Base-by-base conservation (phyloP, 2,888 invertebrate genomes). In the Acrobasis consociella region DNA sequence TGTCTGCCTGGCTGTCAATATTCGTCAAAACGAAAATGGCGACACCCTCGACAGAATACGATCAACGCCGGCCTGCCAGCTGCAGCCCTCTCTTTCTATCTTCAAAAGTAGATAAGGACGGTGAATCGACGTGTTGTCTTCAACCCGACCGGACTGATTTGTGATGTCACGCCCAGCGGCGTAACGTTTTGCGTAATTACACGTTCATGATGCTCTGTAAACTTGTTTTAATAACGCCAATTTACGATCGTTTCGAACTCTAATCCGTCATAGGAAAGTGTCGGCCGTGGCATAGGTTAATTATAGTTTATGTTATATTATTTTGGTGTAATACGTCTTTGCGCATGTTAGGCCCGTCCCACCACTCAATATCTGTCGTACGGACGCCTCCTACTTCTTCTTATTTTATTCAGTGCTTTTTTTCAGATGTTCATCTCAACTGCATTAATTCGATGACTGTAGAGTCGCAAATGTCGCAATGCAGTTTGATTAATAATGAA, bases 21-120 rank as follows among this genome's bases (percentile, higher is more conserved):
- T 94, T 94, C 94, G 94, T 94, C 94, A 94, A 94, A 93, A 91
- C 83, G 94, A 94, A 94, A 94, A 94, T 94, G 94, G 94, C 94
- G 94, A 94, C 94, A 94, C 94, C 94, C 91, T 91, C 91, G 89
- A 89, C 90, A 83, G 89, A 89, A 89, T 87, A 90, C 91, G 91
- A 89, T 91, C 90, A 89, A 82, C 86, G 83, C 82, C 83, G 80
- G 87, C 85, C 83, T 79, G 89, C 80, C 80, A 71, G 76, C 68
- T 78, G 67, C 71, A 64, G 51, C 75, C 65, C 65, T 87, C 87
- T 73, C 85, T 59, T 49, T 89, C 80, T 62, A 62, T 49, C 64
- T 72, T 1, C 52, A n/a, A 64, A 55, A 49, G 70, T 65, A 67
- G 75, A 88, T 66, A 82, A 79, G 78, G 87, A 91, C 67, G 64